Conservation (phyloP, 2,797 vertebrate genomes). For the Lutjanus campechanus region DNA sequence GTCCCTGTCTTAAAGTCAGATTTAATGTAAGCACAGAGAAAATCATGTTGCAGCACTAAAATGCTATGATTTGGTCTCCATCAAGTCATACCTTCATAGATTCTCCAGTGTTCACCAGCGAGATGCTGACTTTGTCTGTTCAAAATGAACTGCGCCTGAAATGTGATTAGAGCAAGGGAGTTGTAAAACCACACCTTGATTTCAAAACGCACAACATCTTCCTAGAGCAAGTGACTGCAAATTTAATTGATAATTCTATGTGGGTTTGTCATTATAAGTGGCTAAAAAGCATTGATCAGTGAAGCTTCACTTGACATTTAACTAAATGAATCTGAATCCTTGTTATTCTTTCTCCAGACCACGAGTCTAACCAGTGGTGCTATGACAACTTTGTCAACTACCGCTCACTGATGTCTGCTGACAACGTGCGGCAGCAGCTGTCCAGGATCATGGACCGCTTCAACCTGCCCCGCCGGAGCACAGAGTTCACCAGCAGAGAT, state of each 20-base stretch:
- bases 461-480: constrained; percentile 98
- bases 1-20: too few species aligned
- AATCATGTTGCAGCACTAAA: neutral
- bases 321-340: neutral
- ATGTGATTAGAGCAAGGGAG: neutral
- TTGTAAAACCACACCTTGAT: neutral
- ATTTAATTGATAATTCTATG: neutral
- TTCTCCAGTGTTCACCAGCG: neutral
- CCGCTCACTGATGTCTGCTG: constrained; percentile 99
- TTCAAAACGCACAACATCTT: neutral
- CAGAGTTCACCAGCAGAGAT: constrained; percentile 98
- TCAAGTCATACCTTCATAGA: too few species aligned
- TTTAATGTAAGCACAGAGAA: too few species aligned
- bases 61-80: too few species aligned
- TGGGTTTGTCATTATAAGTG: neutral
- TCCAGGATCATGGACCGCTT: constrained; percentile 99
- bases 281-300: too few species aligned
- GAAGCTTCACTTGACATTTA: neutral
- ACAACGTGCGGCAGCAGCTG: constrained; percentile 99
- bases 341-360: constrained; percentile 86
- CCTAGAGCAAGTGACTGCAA: neutral
- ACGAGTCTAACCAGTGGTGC: constrained; percentile 99
- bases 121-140: neutral
- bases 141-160: too few species aligned
- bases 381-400: constrained; percentile 99